Conservation (phyloP, 2,888 invertebrate genomes). For the Liposcelis brunnea region DNA sequence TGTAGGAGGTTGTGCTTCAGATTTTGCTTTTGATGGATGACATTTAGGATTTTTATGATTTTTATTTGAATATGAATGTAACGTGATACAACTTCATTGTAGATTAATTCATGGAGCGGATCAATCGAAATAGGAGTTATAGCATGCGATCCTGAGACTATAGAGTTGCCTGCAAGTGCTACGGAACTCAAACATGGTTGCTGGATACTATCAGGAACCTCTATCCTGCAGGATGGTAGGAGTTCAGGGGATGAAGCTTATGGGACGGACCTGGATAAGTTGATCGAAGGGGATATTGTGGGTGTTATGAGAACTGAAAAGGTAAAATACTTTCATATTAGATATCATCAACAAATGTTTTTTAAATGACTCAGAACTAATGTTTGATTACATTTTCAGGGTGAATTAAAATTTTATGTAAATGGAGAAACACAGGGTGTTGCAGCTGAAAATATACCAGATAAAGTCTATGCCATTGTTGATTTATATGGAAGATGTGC, state of each 20-base stretch:
- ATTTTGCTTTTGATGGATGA: no score
- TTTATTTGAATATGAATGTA: no score
- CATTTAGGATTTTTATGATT: no score
- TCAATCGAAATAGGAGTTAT: slow-evolving; percentile 61
- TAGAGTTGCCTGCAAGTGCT: slow-evolving; percentile 57
- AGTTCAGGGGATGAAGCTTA: slow-evolving; percentile 64
- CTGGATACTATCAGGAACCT: slow-evolving; percentile 83
- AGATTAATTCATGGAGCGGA: slow-evolving; percentile 69
- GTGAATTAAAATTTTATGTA: slow-evolving; percentile 71
- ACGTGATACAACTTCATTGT: slow-evolving; percentile 14
- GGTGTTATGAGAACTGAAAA: slow-evolving; percentile 70
- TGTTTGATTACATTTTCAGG: slow-evolving; percentile 28
- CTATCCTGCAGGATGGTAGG: slow-evolving; percentile 64
- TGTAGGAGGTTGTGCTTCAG: no score
- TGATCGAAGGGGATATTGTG: slow-evolving; percentile 65
- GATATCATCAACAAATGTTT: neutral
- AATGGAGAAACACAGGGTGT: slow-evolving; percentile 80
- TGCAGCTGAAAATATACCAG: slow-evolving; percentile 62
- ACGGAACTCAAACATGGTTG: slow-evolving; percentile 62
- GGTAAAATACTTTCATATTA: slow-evolving; percentile 26
- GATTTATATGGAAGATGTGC: slow-evolving; percentile 73
- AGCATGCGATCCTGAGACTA: slow-evolving; percentile 44
- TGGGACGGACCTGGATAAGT: slow-evolving; percentile 65
- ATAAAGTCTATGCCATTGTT: slow-evolving; percentile 54
- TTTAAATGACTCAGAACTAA: no score